Percentiles rank a stretch among this genome's conserved stretches.
Conservation (phyloP, 2,113 vertebrate genomes). For the Pedionomus torquatus region DNA sequence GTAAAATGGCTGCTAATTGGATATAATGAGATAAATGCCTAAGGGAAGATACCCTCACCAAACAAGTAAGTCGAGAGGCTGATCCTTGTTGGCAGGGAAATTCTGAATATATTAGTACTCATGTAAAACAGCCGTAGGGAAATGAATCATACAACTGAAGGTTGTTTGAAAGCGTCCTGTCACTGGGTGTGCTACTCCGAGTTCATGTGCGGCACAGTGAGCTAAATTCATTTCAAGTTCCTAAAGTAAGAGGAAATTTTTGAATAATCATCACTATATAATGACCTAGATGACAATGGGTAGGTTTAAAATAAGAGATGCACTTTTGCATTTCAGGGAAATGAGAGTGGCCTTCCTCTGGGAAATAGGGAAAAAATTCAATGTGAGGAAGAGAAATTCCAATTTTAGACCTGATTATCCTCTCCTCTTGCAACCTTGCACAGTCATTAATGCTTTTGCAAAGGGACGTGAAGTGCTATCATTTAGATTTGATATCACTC, state of each 20-base stretch:
- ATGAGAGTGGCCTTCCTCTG: slow-evolving; percentile 25
- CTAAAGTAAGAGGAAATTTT: slow-evolving; percentile 37
- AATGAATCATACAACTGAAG: slow-evolving; percentile 6
- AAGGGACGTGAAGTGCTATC: neutral
- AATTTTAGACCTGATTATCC: slow-evolving; percentile 10
- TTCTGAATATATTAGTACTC: neutral
- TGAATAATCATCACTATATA: neutral
- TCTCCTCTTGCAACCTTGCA: neutral
- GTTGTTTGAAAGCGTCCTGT: slow-evolving; percentile 28
- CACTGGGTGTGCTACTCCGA: neutral
- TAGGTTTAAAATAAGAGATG: slow-evolving; percentile 55
- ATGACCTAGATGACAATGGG: slow-evolving; percentile 40
- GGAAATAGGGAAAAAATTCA: slow-evolving; percentile 5
- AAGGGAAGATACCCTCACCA: slow-evolving; percentile 1
- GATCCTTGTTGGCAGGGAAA: slow-evolving; percentile 32
- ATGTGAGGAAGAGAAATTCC: slow-evolving; percentile 44
- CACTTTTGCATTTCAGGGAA: slow-evolving; percentile 36
- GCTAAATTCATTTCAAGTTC: neutral
- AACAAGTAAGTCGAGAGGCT: slow-evolving; percentile 17
- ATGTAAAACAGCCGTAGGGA: slow-evolving; percentile 16
- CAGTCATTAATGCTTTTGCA: neutral
- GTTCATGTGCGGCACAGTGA: neutral
- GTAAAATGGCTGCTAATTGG: neutral
- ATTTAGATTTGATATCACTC: neutral
- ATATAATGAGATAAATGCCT: neutral